phyloP scores from a whole-genome alignment of 1,140 invertebrate genomes.

The Cyphomyrmex costatus region DNA sequence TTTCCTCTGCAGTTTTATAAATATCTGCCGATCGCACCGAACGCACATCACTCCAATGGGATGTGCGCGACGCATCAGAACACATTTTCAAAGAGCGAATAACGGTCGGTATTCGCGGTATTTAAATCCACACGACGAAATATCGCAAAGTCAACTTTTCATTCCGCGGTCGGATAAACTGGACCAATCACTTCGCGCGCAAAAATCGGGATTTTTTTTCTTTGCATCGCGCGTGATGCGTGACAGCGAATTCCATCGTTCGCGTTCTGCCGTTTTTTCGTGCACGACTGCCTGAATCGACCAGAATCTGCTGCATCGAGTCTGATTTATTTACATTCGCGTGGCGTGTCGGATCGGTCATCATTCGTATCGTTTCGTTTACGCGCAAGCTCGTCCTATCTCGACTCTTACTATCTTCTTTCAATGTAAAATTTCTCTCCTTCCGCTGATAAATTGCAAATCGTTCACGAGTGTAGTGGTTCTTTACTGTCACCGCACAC shows the following conservation, averaged over 20 bases:
- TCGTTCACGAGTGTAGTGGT: background rate
- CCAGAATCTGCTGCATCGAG: slow-evolving; percentile 20
- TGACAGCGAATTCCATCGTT: background rate
- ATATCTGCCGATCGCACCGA: background rate
- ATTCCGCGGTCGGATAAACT: slow-evolving; percentile 39
- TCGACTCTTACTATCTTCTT: background rate
- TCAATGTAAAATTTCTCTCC: background rate
- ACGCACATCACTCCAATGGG: slow-evolving; percentile 39
- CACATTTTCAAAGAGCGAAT: slow-evolving; percentile 52
- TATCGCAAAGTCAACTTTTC: slow-evolving; percentile 60
- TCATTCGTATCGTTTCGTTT: slow-evolving; percentile 34
- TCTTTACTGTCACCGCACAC: background rate
- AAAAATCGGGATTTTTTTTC: slow-evolving; percentile 43
- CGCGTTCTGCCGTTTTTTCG: slow-evolving; percentile 3
- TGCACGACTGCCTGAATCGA: slow-evolving; percentile 2
- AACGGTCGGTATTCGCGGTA: slow-evolving; percentile 31
- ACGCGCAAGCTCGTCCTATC: background rate
- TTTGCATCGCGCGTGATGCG: background rate
- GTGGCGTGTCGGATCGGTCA: slow-evolving; percentile 10
- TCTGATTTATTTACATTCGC: slow-evolving; percentile 50
- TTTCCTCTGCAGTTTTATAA: slow-evolving; percentile 37
- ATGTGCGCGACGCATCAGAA: background rate
- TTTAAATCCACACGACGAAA: slow-evolving; percentile 52
- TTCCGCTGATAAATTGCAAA: background rate
- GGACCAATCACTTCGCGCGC: slow-evolving; percentile 22